Evolutionary conservation across 2,888 invertebrate species (phyloP).

Genomic region (Scaptomyza cyrtandrae): DNA sequence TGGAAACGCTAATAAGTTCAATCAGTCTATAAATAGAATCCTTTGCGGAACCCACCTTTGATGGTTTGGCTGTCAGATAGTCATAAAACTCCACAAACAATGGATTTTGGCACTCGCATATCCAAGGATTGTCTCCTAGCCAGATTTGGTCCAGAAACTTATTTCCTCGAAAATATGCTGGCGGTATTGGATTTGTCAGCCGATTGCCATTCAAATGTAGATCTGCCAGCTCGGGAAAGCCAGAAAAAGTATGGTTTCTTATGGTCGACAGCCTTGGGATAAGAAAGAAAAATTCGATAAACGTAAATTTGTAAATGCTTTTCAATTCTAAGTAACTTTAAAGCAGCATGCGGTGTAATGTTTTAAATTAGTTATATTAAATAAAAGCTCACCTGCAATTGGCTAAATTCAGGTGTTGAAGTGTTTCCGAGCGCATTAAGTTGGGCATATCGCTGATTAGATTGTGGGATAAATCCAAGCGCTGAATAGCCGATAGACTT

Average conservation of each 20-base stretch:
- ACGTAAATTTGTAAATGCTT: neutral
- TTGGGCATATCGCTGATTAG: slow-evolving; percentile 87
- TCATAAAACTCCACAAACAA: slow-evolving; percentile 88
- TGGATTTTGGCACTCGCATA: slow-evolving; percentile 88
- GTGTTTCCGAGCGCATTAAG: slow-evolving; percentile 86
- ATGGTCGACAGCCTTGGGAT: slow-evolving; percentile 86
- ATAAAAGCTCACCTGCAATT: slow-evolving; percentile 79
- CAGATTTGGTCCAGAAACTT: slow-evolving; percentile 86
- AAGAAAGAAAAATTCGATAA: neutral
- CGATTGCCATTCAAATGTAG: slow-evolving; percentile 90
- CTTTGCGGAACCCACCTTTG: slow-evolving; percentile 79
- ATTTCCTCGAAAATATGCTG: slow-evolving; percentile 87
- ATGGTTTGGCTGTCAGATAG: slow-evolving; percentile 86
- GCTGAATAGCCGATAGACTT: slow-evolving; percentile 86
- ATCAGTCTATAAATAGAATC: neutral
- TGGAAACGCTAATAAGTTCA: neutral
- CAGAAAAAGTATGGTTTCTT: slow-evolving; percentile 87
- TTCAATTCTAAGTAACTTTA: neutral
- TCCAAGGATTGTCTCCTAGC: slow-evolving; percentile 91
- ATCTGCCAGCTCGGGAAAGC: slow-evolving; percentile 87
- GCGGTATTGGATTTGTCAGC: slow-evolving; percentile 87
- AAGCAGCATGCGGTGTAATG: too few species aligned
- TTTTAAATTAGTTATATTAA: neutral
- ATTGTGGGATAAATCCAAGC: slow-evolving; percentile 89
- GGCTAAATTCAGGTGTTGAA: slow-evolving; percentile 86